Evolutionary conservation across 2,797 vertebrate species (phyloP).

Genomic region (Manis crassicaudata): DNA sequence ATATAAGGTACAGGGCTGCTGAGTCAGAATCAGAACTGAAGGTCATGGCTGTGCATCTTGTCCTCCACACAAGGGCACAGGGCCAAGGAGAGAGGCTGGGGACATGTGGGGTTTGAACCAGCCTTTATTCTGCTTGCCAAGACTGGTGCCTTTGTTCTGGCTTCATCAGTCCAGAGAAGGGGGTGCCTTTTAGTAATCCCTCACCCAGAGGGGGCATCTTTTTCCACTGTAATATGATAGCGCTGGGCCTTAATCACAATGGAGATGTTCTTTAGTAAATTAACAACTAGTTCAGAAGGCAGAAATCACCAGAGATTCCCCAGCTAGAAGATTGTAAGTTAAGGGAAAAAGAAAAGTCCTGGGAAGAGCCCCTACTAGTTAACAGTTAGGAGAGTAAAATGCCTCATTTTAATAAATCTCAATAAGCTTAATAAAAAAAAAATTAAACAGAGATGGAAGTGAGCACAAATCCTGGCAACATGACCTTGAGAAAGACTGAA

Average conservation of each 20-base stretch:
- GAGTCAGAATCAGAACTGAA: not conserved
- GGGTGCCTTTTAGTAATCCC: not conserved
- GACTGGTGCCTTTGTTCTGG: not conserved
- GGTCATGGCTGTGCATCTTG: not conserved
- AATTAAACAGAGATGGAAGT: not conserved
- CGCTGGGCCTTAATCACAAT: not conserved
- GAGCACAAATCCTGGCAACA: not conserved
- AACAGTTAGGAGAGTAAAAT: slow-evolving; percentile 3
- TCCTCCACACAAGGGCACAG: not conserved
- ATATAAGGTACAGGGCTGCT: not conserved
- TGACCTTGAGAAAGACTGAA: not conserved
- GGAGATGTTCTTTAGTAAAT: slow-evolving; percentile 4
- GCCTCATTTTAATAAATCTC: slow-evolving; percentile 11
- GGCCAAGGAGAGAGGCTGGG: not conserved
- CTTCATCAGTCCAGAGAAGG: not conserved
- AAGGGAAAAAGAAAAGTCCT: not conserved
- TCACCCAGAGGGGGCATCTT: not conserved
- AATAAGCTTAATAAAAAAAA: not conserved
- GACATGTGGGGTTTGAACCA: not conserved
- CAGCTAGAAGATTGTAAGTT: not conserved
- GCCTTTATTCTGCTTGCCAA: not conserved
- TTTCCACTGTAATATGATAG: not conserved
- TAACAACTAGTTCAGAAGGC: not conserved
- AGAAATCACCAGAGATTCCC: not conserved
- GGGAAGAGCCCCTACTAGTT: not conserved